phyloP scores from a whole-genome alignment of 2,113 vertebrate genomes.

The Meleagris gallopavo region DNA sequence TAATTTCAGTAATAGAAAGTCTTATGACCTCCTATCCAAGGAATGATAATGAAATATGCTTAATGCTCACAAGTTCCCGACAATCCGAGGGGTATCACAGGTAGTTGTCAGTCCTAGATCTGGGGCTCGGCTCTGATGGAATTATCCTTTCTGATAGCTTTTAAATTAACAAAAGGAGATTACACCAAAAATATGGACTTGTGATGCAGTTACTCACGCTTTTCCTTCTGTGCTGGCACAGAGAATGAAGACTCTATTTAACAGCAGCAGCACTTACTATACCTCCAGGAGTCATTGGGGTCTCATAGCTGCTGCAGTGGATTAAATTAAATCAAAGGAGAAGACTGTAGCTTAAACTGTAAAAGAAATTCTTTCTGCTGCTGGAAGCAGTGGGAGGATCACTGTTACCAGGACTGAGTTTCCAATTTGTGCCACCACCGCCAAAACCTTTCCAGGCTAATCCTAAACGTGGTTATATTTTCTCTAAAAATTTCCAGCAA shows the following conservation, averaged over 20 bases:
- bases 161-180: not conserved
- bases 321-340: not conserved
- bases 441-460: not conserved
- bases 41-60: not conserved
- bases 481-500: not conserved
- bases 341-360: not conserved
- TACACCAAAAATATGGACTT: not conserved
- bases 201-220: not conserved
- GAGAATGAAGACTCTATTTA: not conserved
- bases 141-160: not conserved
- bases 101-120: not conserved
- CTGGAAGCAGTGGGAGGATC: not conserved
- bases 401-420: not conserved
- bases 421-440: not conserved
- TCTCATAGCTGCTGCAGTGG: not conserved
- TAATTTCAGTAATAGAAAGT: not conserved
- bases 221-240: not conserved
- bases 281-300: not conserved
- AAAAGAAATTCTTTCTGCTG: not conserved
- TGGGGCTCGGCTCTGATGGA: not conserved
- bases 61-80: not conserved
- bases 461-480: rapidly evolving
- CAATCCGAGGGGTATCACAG: not conserved
- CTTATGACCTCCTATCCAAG: not conserved
- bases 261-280: not conserved